These are phyloP conservation scores for Dendroctonus valens DNA, from an alignment of 1,140 invertebrate species.

Conservation along the genomic window DNA sequence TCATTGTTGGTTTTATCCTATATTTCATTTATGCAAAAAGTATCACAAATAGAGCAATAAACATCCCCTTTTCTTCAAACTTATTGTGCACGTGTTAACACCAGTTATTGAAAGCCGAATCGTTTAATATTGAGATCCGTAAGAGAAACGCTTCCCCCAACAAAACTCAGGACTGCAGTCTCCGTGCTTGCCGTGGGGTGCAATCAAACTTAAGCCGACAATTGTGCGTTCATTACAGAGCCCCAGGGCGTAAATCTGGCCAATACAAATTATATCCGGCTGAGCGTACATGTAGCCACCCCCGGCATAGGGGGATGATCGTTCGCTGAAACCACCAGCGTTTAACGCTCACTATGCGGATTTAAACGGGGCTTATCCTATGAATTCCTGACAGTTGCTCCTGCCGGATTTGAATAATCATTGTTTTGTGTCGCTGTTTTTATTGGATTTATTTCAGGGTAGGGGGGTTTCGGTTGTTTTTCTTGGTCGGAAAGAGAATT, in stretches of 20 bases:
- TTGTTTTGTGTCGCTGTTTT: conserved; percentile 44
- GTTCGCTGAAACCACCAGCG: conserved; percentile 33
- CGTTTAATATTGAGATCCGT: conserved; percentile 24
- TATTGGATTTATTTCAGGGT: conserved; percentile 40
- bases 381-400: conserved; percentile 44
- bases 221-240: conserved; percentile 53
- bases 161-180: conserved; percentile 13
- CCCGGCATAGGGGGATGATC: conserved; percentile 16
- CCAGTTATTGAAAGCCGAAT: conserved; percentile 21
- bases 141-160: conserved; percentile 5
- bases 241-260: conserved; percentile 51
- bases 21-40: too few relatives aligned
- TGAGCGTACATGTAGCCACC: conserved; percentile 34
- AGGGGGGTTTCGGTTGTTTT: not conserved
- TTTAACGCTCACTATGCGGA: conserved; percentile 37
- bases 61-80: too few relatives aligned
- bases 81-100: conserved; percentile 21
- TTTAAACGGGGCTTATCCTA: conserved; percentile 34
- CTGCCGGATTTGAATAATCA: conserved; percentile 46
- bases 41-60: too few relatives aligned
- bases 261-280: conserved; percentile 53
- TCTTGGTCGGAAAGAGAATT: not conserved
- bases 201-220: conserved; percentile 51
- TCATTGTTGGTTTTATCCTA: too few relatives aligned
- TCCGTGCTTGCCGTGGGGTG: conserved; percentile 35